A percentile compares a stretch with the other conserved stretches of the same genome.
phyloP scores from a whole-genome alignment of 2,113 vertebrate genomes.

The Chionodraco myersi region DNA sequence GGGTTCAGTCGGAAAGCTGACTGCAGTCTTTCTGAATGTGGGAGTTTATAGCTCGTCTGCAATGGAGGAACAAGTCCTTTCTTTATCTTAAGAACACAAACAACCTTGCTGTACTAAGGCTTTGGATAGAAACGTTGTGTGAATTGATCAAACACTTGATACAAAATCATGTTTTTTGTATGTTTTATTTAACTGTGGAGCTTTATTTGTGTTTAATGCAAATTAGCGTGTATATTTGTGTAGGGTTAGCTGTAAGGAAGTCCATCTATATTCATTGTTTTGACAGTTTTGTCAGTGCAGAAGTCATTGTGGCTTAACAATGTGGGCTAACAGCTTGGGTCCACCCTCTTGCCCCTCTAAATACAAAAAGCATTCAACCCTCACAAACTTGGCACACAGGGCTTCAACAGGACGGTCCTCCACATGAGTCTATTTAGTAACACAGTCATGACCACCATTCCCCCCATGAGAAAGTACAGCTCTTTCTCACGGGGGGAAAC shows the following conservation, averaged over 20 bases:
- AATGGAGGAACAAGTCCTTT: conserved; percentile 50
- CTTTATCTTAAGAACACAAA: conserved; percentile 70
- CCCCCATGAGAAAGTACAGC: conserved; percentile 72
- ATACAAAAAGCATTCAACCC: conserved; percentile 54
- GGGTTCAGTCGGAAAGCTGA: conserved; percentile 48
- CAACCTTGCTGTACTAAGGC: conserved; percentile 45
- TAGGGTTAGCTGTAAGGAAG: background rate
- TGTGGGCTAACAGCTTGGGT: conserved; percentile 39
- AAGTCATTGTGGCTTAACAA: conserved; percentile 29
- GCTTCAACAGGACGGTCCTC: conserved; percentile 35
- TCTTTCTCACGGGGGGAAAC: conserved; percentile 63
- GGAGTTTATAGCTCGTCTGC: conserved; percentile 52
- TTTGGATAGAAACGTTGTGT: conserved; percentile 20
- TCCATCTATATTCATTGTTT: conserved; percentile 12
- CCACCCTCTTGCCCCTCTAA: conserved; percentile 39
- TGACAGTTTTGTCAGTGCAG: conserved; percentile 17
- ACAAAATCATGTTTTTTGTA: conserved; percentile 37
- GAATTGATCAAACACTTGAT: conserved; percentile 45
- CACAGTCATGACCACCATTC: conserved; percentile 73
- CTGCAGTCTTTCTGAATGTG: conserved; percentile 45
- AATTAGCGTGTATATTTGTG: conserved; percentile 32
- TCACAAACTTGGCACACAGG: conserved; percentile 70
- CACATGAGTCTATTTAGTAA: conserved; percentile 77
- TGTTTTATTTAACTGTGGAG: conserved; percentile 34
- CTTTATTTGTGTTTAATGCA: conserved; percentile 23